Evolutionary conservation across 1,140 invertebrate genomes (phyloP), one percentile per base, ranked within the genome.

Genomic region (Pseudomyrmex gracilis): DNA sequence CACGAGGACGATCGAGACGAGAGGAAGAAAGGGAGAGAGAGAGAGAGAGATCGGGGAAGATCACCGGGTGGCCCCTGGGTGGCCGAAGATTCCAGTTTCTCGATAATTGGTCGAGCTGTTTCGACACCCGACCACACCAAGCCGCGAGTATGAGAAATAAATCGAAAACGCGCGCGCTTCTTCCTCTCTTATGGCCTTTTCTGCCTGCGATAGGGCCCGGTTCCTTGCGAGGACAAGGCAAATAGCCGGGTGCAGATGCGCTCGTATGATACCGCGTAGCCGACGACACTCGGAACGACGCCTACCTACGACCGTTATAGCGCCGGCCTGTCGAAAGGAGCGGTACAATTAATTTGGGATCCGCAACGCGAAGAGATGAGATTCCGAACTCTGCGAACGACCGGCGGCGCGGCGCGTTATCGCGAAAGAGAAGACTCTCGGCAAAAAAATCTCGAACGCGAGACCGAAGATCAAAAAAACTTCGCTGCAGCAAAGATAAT

Each of bases 71-170:
- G 90, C 89, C 91, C 85, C 61, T 94, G 93, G 93, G 93, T 93
- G 92, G 93, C 91, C 93, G 91, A 87, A 90, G 89, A 94, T 94
- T 94, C 94, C 94, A 94, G 93, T 94, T 94, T 94, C 93, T 93
- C 93, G 93, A 94, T 94, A 94, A 94, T 94, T 94, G 93, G 93
- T 94, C 93, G 93, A 94, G 93, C 93, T 94, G 94, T 94, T 94
- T 94, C 94, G 92, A 94, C 93, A 94, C 94, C 93, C 93, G 92
- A 93, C 92, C 93, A 93, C 92, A 87, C 85, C 87, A 61, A 90
- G 89, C 90, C 90, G 87, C 90, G 86, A 92, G 85, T 93, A 92
- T 92, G 83, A 93, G 88, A 89, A 92, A 93, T 93, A 90, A 86
- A 87, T 90, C 82, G 82, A 83, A 61, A 61, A 74, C 70, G 22